Evolutionary conservation across 2,888 invertebrate species (phyloP).

Genomic region (Synergus japonicus): DNA sequence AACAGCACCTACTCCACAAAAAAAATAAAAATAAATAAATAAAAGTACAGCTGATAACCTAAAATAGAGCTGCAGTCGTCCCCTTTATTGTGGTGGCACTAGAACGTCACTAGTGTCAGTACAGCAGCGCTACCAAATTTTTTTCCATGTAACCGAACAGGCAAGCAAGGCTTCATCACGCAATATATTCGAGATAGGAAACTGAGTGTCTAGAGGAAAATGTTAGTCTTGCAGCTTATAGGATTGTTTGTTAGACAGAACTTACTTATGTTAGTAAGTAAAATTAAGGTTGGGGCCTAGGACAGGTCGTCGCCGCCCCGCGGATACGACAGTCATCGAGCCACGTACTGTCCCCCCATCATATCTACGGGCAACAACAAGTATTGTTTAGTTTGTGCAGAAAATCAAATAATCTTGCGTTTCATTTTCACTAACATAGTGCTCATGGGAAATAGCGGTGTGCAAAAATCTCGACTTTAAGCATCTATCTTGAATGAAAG

Average conservation of each 20-base stretch:
- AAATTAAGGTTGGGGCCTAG: constrained; percentile 78
- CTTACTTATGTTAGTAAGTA: constrained; percentile 78
- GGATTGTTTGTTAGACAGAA: constrained; percentile 77
- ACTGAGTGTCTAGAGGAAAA: constrained; percentile 61
- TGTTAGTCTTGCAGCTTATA: constrained; percentile 71
- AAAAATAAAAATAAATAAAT: no score
- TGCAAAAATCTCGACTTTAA: no score
- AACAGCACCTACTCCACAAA: no score
- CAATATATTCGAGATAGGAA: constrained; percentile 74
- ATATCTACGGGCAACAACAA: constrained; percentile 79
- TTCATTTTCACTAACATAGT: background rate
- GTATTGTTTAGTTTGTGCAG: constrained; percentile 77
- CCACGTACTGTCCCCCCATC: constrained; percentile 80
- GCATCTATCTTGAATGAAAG: no score
- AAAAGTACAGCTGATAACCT: no score
- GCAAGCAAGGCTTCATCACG: constrained; percentile 69
- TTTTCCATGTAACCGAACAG: constrained; percentile 31
- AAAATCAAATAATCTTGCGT: constrained; percentile 67
- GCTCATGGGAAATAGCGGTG: background rate
- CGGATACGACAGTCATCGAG: constrained; percentile 83
- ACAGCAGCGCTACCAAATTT: no score
- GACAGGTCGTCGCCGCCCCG: constrained; percentile 80
- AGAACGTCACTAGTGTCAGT: no score
- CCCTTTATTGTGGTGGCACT: no score
- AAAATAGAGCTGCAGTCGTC: no score